Base-by-base conservation (phyloP, 2,888 invertebrate genomes). In the Calliopum simillimum region DNA sequence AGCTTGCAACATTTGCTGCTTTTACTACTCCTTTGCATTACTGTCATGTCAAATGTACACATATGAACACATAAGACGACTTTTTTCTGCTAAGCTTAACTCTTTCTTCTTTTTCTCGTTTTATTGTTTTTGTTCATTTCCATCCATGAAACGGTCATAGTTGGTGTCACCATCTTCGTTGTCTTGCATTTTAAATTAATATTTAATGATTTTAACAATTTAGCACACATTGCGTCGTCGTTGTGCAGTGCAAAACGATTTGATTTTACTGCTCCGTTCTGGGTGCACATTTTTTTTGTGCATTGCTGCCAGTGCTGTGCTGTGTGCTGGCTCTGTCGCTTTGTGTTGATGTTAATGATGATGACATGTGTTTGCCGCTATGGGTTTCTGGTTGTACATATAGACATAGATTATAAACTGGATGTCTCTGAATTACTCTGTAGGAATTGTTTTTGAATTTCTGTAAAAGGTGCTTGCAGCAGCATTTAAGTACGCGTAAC, bases 171-270 rank as follows among this genome's bases (percentile, higher is more conserved):
- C 13, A n/a, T 16, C 73, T 68, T 71, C 64, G 70, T 71, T 67
- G 68, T 70, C 73, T 72, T 72, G 71, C 70, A 74, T 73, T 72
- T 75, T 76, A 75, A 77, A 77, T 76, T 76, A 76, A 75, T 76
- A 74, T 76, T 75, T 75, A 75, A 76, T 75, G 76, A 73, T 74
- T 75, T 75, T 71, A 76, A 75, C 75, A 75, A 76, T 75, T 75
- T 73, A 73, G 73, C 74, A 70, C 73, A 76, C 71, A 71, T 71
- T 73, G 74, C 67, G 63, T 70, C 49, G n/a, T n/a, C n/a, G n/a
- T n/a, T n/a, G n/a, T n/a, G n/a, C 33, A 33, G 33, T 33, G 33
- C 33, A 4, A 8, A 33, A 33, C 33, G 33, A 33, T 25, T 58
- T 64, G 51, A 47, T 53, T 33, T 41, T 4, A 44, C 43, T 47